phyloP scores from a whole-genome alignment of 2,797 vertebrate species.

The Manis javanica region DNA sequence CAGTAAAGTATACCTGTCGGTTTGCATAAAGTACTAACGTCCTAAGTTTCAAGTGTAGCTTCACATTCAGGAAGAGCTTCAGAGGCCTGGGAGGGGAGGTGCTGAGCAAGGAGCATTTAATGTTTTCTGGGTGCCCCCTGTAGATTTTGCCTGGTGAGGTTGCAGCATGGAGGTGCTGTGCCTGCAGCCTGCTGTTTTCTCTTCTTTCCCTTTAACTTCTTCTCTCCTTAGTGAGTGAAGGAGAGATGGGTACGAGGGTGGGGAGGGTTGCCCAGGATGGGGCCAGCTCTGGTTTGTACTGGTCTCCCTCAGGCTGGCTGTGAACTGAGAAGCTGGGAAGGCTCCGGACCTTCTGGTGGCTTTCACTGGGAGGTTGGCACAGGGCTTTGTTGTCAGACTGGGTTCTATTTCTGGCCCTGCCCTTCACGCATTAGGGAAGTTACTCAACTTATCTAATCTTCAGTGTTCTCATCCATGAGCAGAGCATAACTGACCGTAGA shows the following conservation, averaged over 20 bases:
- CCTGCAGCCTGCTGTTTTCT: background rate
- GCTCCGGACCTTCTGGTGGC: background rate
- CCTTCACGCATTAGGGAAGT: background rate
- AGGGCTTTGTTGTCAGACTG: background rate
- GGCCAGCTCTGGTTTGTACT: accelerated
- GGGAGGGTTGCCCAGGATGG: background rate
- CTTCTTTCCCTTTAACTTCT: background rate
- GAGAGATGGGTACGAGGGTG: background rate
- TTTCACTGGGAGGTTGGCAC: background rate
- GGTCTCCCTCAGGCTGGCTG: background rate
- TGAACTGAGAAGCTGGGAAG: background rate
- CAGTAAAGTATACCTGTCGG: background rate
- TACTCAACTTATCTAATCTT: background rate
- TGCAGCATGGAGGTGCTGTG: background rate
- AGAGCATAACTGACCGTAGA: background rate
- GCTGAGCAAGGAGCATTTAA: background rate
- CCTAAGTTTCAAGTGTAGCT: background rate
- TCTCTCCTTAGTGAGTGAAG: background rate
- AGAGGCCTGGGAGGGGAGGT: background rate
- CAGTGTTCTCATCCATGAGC: background rate
- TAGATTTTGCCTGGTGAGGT: background rate
- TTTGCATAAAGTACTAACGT: background rate
- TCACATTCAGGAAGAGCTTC: background rate
- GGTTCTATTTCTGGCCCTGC: background rate
- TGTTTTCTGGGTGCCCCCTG: background rate